Base-by-base conservation (phyloP, 2,888 invertebrate genomes). In the Athalia circularis region DNA sequence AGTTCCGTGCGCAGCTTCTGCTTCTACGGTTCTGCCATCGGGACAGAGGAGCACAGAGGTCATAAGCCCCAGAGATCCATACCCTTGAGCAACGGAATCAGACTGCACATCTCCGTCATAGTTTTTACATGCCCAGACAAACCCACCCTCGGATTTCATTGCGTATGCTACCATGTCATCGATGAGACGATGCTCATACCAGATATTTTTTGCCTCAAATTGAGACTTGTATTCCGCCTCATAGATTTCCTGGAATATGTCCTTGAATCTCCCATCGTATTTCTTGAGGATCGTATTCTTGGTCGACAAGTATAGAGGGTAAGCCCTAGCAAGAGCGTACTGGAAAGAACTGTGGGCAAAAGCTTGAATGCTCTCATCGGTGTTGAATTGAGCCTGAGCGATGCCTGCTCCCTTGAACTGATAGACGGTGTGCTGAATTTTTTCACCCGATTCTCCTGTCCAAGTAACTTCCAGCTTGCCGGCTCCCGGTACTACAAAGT, bases 121-220 rank as follows among this genome's bases (percentile, higher is more conserved):
- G 91, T 99, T 99, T 91, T 99, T 99, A 91, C 99, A 99, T 7
- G 99, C 98, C 99, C 99, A 99, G 0, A 99, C 98, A 90, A 99
- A 99, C 62, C 99, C 99, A 83, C 99, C 99, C 86, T 98, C 97
- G 0, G 97, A 97, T 91, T 99, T 99, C 96, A 99, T 97, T 52
- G 96, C 95, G 88, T 98, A 98, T 3, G 99, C 99, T 11, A 99
- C 99, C 99, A 99, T 99, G 87, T 99, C 99, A 90, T 99, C 99
- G 88, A 99, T 99, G 77, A 99, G 92, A 80, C 99, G 94, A 91
- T 99, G 99, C 90, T 99, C 99, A 89, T 99, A 99, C 98, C 98
- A 99, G 85, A 99, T 95, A 4, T 95, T 95, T 80, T 94, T 94
- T 0, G 94, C 95, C 90, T 99, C 98, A 90, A 92, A 99, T 84